These are phyloP conservation scores for Callopanchax toddi DNA, from an alignment of 2,113 vertebrate species.

Conservation along the genomic window DNA sequence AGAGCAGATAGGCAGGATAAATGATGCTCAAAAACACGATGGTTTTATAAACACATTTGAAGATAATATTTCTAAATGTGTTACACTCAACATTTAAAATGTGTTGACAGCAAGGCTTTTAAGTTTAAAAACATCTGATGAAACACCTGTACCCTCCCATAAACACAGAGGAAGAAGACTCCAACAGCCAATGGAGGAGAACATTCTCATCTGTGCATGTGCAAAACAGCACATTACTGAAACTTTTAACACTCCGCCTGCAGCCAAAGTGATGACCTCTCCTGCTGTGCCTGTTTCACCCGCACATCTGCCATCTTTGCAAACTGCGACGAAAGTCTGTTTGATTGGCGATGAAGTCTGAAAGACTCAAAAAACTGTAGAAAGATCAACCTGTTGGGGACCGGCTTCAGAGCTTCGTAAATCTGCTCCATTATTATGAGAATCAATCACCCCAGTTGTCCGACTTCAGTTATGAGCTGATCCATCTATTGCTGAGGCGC, in stretches of 20 bases:
- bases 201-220: conserved; percentile 55
- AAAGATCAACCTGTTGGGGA: conserved; percentile 34
- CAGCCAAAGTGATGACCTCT: conserved; percentile 65
- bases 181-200: conserved; percentile 40
- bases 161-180: conserved; percentile 24
- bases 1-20: too few species aligned
- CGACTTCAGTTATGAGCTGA: conserved; percentile 3
- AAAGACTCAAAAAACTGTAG: conserved; percentile 40
- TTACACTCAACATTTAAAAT: neutral
- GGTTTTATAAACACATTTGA: too few species aligned
- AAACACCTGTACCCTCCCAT: conserved; percentile 22
- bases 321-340: conserved; percentile 62
- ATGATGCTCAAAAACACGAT: too few species aligned
- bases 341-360: conserved; percentile 46
- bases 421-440: conserved; percentile 22
- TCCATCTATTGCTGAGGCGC: conserved; percentile 6
- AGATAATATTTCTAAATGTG: too few species aligned
- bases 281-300: conserved; percentile 63
- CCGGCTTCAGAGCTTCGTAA: neutral
- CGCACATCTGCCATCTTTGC: conserved; percentile 64
- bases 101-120: conserved; percentile 9
- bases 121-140: conserved; percentile 1
- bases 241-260: conserved; percentile 69
- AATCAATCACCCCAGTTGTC: conserved; percentile 12
- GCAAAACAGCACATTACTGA: conserved; percentile 68